These are phyloP conservation scores for Acholoe squamosa DNA, from an alignment of 2,888 invertebrate species.

Conservation along the genomic window DNA sequence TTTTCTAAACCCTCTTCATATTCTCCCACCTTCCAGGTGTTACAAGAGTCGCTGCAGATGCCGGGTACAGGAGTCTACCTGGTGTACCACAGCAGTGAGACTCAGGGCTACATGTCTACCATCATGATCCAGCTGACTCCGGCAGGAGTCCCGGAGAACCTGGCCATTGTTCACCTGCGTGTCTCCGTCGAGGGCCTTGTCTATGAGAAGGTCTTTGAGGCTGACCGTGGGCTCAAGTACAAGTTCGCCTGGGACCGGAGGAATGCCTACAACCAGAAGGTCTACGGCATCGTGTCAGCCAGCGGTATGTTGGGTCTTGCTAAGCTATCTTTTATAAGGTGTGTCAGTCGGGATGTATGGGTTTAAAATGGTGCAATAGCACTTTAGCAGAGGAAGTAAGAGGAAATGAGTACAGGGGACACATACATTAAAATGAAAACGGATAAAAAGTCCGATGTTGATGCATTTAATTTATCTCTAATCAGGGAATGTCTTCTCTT, in stretches of 20 bases:
- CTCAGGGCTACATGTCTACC: slow-evolving; percentile 96
- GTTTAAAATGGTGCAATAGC: too few relatives aligned
- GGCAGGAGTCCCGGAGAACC: slow-evolving; percentile 76
- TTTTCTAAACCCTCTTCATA: too few relatives aligned
- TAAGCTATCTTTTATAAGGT: too few relatives aligned
- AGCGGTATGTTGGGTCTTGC: slow-evolving; percentile 89
- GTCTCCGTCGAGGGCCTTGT: slow-evolving; percentile 95
- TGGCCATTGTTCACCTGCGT: slow-evolving; percentile 90
- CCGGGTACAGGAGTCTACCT: slow-evolving; percentile 96
- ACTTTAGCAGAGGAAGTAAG: too few relatives aligned
- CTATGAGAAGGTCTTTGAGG: slow-evolving; percentile 96
- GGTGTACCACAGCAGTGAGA: slow-evolving; percentile 97
- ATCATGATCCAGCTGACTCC: slow-evolving; percentile 87
- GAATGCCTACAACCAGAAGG: slow-evolving; percentile 98
- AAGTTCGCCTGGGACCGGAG: slow-evolving; percentile 99
- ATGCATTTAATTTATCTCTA: too few relatives aligned
- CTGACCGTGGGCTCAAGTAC: slow-evolving; percentile 96
- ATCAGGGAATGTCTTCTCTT: too few relatives aligned
- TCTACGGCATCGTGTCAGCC: slow-evolving; percentile 97
- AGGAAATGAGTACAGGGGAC: too few relatives aligned
- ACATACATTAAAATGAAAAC: too few relatives aligned
- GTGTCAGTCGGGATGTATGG: too few relatives aligned
- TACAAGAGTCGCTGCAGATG: slow-evolving; percentile 97
- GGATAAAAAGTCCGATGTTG: too few relatives aligned
- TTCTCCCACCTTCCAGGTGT: slow-evolving; percentile 91